Evolutionary conservation across 2,888 invertebrate species (phyloP).

Genomic region (Xestia sexstrigata): DNA sequence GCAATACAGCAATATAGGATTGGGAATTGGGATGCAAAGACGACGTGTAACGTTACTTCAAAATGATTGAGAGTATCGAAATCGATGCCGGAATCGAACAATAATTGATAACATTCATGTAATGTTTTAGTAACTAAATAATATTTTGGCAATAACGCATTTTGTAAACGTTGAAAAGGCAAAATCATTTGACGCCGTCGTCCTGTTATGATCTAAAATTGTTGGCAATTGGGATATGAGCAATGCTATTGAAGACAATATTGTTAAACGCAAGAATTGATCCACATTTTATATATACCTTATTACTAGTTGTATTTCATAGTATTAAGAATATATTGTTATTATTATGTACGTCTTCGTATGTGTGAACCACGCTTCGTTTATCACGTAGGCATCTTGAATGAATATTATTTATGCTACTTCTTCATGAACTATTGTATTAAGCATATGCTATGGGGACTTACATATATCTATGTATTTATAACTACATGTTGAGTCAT

Average conservation of each 20-base stretch:
- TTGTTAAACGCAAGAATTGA: slow-evolving; percentile 88
- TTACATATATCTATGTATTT: slow-evolving; percentile 34
- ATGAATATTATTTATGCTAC: slow-evolving; percentile 52
- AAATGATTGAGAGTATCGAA: slow-evolving; percentile 31
- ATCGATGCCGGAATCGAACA: slow-evolving; percentile 34
- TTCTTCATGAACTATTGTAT: slow-evolving; percentile 43
- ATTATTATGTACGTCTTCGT: slow-evolving; percentile 70
- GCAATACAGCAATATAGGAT: slow-evolving; percentile 79
- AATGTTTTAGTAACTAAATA: slow-evolving; percentile 30
- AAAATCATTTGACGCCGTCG: slow-evolving; percentile 55
- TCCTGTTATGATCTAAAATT: slow-evolving; percentile 72
- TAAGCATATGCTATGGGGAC: slow-evolving; percentile 38
- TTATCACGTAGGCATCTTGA: slow-evolving; percentile 50
- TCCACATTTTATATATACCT: slow-evolving; percentile 87
- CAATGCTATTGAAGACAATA: slow-evolving; percentile 89
- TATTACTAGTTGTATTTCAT: slow-evolving; percentile 80
- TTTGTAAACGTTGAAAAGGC: slow-evolving; percentile 53
- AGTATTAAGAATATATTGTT: slow-evolving; percentile 82
- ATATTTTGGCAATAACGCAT: slow-evolving; percentile 41
- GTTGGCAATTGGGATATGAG: slow-evolving; percentile 79
- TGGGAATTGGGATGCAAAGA: slow-evolving; percentile 65
- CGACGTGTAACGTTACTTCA: slow-evolving; percentile 51
- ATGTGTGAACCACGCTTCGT: slow-evolving; percentile 64
- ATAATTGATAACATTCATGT: slow-evolving; percentile 19
- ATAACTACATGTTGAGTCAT: slow-evolving; percentile 28